These are phyloP conservation scores for Aromia moschata DNA, from an alignment of 2,888 invertebrate genomes.

Conservation along the genomic window DNA sequence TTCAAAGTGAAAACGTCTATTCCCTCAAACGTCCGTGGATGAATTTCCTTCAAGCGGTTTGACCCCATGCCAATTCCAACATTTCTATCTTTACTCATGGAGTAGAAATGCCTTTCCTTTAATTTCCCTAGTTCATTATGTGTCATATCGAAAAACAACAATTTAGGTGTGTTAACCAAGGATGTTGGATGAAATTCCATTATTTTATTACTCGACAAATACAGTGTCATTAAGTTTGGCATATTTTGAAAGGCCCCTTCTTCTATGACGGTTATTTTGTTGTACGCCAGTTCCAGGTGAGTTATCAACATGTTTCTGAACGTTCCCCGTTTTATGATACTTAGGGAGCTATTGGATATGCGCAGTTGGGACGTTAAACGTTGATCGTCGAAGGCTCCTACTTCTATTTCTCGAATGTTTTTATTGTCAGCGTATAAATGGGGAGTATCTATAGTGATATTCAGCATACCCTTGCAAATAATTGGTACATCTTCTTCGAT, in stretches of 20 bases:
- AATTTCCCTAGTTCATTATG: constrained; percentile 19
- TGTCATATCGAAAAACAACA: constrained; percentile 20
- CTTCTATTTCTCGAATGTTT: constrained; percentile 22
- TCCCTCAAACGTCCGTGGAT: constrained; percentile 14
- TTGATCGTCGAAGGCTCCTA: constrained; percentile 25
- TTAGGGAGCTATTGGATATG: constrained; percentile 17
- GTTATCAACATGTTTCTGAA: constrained; percentile 14
- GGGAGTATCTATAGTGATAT: constrained; percentile 4
- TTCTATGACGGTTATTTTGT: constrained; percentile 25
- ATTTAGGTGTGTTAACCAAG: constrained; percentile 18
- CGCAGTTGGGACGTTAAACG: constrained; percentile 7
- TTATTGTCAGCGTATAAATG: constrained; percentile 12
- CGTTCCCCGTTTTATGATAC: constrained; percentile 20
- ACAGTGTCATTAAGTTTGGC: constrained; percentile 13
- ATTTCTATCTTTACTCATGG: constrained; percentile 13
- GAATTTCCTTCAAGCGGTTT: constrained; percentile 22
- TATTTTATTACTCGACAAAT: constrained; percentile 21
- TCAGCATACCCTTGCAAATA: constrained; percentile 20
- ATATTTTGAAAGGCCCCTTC: constrained; percentile 21
- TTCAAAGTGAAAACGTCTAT: constrained; percentile 14
- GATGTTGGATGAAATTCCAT: constrained; percentile 11
- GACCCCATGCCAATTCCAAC: constrained; percentile 17
- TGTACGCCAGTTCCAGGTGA: constrained; percentile 21
- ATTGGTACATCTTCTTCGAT: constrained; percentile 11
- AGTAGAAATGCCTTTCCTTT: constrained; percentile 15